Evolutionary conservation across 2,888 invertebrate genomes (phyloP), one percentile per base, ranked within the genome.

Genomic region (Glyphotaelius pellucidus): DNA sequence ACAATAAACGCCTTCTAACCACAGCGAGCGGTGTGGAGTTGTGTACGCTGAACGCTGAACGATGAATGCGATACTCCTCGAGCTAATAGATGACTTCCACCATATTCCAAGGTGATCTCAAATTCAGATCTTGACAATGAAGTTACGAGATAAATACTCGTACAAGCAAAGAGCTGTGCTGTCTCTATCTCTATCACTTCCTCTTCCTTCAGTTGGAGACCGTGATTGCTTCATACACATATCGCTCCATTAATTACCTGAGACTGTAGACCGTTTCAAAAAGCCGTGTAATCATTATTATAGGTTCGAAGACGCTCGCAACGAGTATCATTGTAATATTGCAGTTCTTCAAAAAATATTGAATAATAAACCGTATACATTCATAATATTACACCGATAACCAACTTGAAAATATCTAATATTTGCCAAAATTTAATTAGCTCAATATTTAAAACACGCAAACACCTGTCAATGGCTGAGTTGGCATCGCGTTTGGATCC

Each of bases 21-120:
- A 86, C 42, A 86, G 38, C 86, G 25, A 19, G 83, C 35, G 83
- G 25, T 25, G 67, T 67, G n/a, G 67, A 67, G 67, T 25, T 67
- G 4, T 25, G 67, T 67, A 25, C 67, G 67, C 2, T 25, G 67
- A 25, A 67, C 67, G 67, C 2, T 25, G 67, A 25, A 67, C 67
- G 67, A 0, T 25, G 67, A 25, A 67, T n/a, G n/a, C 67, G 67
- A 7, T 67, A 67, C 9, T 9, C 79, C 25, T n/a, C 31, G 31
- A 67, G 30, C 5, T 80, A 91, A 91, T 89, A 35, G 89, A 80
- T 79, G 91, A 91, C 89, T 89, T 89, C 89, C 89, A 91, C 91
- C 89, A 32, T 52, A 88, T 35, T 35, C 88, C 91, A 91, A 91
- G 91, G 91, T 91, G 91, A 91, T 91, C 91, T 89, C 52, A 88